Base-by-base conservation (phyloP, 2,797 vertebrate genomes). In the Typhlichthys eigenmanni region DNA sequence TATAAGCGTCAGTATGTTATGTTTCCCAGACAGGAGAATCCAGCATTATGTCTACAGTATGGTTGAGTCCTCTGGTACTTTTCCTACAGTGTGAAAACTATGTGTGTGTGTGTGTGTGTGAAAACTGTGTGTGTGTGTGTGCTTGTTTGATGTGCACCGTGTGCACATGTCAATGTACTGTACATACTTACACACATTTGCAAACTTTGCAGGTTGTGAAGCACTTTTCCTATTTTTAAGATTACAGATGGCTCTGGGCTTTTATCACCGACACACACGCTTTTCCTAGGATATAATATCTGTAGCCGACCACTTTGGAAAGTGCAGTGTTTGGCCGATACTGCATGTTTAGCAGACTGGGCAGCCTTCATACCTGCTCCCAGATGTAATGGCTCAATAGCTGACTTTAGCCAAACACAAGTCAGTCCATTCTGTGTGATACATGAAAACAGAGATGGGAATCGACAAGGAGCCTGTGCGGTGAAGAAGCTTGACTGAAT, bases 341-440 rank as follows among this genome's bases (percentile, higher is more conserved):
- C n/a, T 60, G 71, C 69, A 68, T 34, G 58, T 74, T 72, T 47
- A 80, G 65, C 71, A 71, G 69, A 67, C 51, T 47, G 52, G 17
- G 59, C 66, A 75, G 66, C 72, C 60, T 75, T 83, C 70, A 72
- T 53, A 46, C 68, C 49, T 47, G 38, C 61, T 56, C 29, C 12
- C 58, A 43, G 60, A 61, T 72, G 63, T 69, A 74, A 56, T 53
- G 55, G 68, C 72, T 80, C 55, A 11, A 76, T 78, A 68, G 58
- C 38, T 65, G 54, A 69, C 57, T 62, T 47, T 61, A 55, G 60
- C 13, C 46, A 16, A 65, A 74, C 65, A 50, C 64, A 43, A 66
- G 68, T 66, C 66, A 51, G 51, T 58, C 51, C 58, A 13, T 46
- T 58, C 24, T 51, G 66, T 59, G 71, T 59, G 59, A 29, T 29